Conservation (phyloP, 2,888 invertebrate genomes). For the Escarpia spicata region DNA sequence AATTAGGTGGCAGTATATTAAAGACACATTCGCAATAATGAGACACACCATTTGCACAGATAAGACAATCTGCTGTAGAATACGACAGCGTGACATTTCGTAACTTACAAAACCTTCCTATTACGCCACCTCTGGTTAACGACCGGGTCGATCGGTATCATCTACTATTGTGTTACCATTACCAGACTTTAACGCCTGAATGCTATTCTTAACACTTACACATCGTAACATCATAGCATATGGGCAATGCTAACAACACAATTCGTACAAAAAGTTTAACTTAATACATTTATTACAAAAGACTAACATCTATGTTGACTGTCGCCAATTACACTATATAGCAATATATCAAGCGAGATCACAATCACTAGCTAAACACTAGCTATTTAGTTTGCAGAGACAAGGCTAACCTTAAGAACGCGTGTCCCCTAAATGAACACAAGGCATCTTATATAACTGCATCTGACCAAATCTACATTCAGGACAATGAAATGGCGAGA, state of each 20-base stretch:
- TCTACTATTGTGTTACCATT: background rate
- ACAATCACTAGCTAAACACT: background rate
- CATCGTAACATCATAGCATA: background rate
- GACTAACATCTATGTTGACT: background rate
- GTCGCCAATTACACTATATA: background rate
- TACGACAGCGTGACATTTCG: background rate
- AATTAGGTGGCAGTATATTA: conserved; percentile 5
- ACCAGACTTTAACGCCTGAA: conserved; percentile 5
- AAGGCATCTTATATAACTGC: conserved; percentile 8
- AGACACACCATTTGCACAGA: conserved; percentile 2
- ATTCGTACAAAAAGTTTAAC: background rate
- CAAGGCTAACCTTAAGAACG: background rate
- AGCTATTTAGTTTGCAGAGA: conserved; percentile 16
- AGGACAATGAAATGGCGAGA: conserved; percentile 3
- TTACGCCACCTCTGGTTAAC: background rate
- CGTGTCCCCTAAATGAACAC: background rate
- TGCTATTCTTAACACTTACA: background rate
- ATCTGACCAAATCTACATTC: background rate
- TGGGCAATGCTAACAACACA: background rate
- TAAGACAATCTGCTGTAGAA: background rate
- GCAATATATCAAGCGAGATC: conserved; percentile 13
- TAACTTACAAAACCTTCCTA: background rate
- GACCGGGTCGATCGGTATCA: background rate
- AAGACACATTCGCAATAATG: background rate
- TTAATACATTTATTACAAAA: background rate